phyloP scores from a whole-genome alignment of 2,113 vertebrate genomes.

The Edolisoma coerulescens region DNA sequence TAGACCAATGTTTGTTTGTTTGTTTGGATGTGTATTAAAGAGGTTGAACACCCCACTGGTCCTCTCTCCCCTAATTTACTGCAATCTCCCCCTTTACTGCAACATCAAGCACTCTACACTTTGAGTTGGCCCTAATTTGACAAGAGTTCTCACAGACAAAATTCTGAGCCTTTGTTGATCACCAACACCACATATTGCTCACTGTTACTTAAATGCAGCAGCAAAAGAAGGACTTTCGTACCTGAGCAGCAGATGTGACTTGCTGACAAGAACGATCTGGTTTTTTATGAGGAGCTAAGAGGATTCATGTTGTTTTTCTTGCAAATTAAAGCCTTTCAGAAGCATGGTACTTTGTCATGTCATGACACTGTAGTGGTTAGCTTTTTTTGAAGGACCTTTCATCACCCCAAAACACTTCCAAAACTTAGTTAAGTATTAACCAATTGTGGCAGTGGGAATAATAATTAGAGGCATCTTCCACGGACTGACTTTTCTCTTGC shows the following conservation, averaged over 20 bases:
- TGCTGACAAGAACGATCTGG: not conserved
- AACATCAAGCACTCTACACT: not conserved
- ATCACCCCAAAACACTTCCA: not conserved
- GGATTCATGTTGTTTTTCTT: not conserved
- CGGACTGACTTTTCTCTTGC: not conserved
- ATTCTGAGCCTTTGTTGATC: not conserved
- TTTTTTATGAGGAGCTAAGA: not conserved
- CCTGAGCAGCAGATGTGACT: not conserved
- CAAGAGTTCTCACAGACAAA: not conserved
- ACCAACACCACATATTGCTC: not conserved
- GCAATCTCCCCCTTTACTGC: not conserved
- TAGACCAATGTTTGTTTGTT: not conserved
- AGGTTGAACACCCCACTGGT: fast-evolving
- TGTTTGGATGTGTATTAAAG: not conserved
- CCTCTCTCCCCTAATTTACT: not conserved
- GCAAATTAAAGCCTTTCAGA: not conserved
- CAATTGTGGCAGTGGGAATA: not conserved
- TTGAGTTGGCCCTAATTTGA: not conserved
- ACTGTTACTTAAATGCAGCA: not conserved
- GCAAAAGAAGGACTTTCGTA: not conserved
- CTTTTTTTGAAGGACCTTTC: not conserved
- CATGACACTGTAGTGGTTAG: not conserved
- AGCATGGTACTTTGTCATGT: not conserved
- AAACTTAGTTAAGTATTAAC: constrained; percentile 39
- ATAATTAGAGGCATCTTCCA: not conserved